Percentiles rank a stretch among this genome's conserved stretches.
Conservation (phyloP, 2,888 invertebrate genomes). For the Linyphia triangularis region DNA sequence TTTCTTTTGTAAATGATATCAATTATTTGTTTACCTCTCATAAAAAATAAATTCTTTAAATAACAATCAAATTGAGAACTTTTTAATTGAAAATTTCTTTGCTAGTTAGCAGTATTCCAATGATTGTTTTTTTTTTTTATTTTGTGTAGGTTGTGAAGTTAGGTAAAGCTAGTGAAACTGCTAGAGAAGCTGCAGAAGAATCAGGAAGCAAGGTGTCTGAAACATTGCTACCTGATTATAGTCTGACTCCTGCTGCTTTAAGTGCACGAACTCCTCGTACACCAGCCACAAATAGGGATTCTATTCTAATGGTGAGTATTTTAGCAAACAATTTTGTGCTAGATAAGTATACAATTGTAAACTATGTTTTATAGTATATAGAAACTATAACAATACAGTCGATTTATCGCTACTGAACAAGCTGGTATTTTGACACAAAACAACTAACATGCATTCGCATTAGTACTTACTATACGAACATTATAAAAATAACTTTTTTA, state of each 20-base stretch:
- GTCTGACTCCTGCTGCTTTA: conserved; percentile 83
- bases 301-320: conserved; percentile 82
- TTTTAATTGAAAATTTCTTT: too few relatives aligned
- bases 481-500: too few relatives aligned
- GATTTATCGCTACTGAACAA: too few relatives aligned
- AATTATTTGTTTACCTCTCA: too few relatives aligned
- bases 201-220: conserved; percentile 88
- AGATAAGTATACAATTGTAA: neutral
- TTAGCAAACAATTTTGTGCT: neutral
- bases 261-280: conserved; percentile 88
- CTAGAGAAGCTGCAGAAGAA: conserved; percentile 89
- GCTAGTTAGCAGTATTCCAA: too few relatives aligned
- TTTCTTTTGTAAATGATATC: too few relatives aligned
- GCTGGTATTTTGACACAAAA: too few relatives aligned
- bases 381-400: too few relatives aligned
- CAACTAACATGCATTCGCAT: neutral
- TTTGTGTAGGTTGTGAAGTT: conserved; percentile 90
- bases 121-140: too few relatives aligned
- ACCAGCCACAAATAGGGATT: conserved; percentile 90
- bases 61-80: too few relatives aligned
- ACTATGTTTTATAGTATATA: neutral
- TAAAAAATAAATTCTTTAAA: too few relatives aligned
- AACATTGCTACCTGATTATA: conserved; percentile 93
- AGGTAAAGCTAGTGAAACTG: conserved; percentile 84
- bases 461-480: too few relatives aligned